Conservation (phyloP, 2,888 invertebrate species). For the Morinoia aosen region DNA sequence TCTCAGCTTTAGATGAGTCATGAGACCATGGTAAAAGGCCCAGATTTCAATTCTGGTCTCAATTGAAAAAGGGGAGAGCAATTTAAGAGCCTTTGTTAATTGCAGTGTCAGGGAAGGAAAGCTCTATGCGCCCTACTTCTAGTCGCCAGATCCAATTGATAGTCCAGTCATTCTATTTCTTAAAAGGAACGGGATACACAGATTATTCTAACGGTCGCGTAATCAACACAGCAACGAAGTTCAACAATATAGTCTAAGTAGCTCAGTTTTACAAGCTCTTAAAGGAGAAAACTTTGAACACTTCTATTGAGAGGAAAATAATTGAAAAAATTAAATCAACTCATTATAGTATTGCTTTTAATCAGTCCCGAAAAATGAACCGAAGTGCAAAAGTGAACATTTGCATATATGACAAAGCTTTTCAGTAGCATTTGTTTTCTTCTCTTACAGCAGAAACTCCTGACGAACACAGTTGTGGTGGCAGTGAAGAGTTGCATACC, state of each 20-base stretch:
- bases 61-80: slow-evolving; percentile 51
- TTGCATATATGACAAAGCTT: too few species aligned
- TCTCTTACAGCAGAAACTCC: too few species aligned
- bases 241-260: background rate
- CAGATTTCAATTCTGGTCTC: slow-evolving; percentile 40
- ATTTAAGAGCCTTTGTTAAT: slow-evolving; percentile 42
- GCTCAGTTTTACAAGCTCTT: background rate
- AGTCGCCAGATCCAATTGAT: slow-evolving; percentile 30
- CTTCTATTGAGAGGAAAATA: too few species aligned
- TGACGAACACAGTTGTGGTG: too few species aligned
- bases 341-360: too few species aligned
- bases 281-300: background rate
- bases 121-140: slow-evolving; percentile 1
- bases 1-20: slow-evolving; percentile 38
- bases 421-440: too few species aligned
- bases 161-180: slow-evolving; percentile 27
- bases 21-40: background rate
- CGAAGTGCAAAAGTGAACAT: too few species aligned
- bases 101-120: slow-evolving; percentile 25
- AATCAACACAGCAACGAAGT: background rate
- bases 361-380: too few species aligned
- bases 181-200: background rate
- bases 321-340: too few species aligned
- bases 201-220: slow-evolving; percentile 34
- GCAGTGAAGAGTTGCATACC: too few species aligned